phyloP scores from a whole-genome alignment of 2,113 vertebrate genomes.

The Sylvilagus bachmani region DNA sequence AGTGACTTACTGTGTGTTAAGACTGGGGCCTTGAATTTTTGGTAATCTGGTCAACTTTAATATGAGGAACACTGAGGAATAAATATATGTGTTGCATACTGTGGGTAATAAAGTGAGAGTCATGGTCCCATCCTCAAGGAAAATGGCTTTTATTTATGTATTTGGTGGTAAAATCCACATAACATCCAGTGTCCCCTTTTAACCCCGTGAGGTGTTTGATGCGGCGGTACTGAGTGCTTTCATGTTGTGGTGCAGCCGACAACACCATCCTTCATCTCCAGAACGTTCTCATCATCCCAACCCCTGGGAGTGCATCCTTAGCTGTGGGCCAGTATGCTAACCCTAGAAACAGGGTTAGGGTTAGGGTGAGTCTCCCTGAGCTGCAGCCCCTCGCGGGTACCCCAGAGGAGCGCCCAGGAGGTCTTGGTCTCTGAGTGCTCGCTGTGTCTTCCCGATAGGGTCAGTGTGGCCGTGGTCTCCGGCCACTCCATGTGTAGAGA shows the following conservation, averaged over 20 bases:
- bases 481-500: neutral
- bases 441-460: neutral
- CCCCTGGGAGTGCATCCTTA: neutral
- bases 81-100: neutral
- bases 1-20: accelerated
- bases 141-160: neutral
- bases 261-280: too few relatives aligned
- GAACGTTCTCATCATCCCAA: neutral
- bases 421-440: neutral
- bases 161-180: neutral
- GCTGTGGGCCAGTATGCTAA: accelerated
- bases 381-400: too few relatives aligned
- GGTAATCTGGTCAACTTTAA: neutral
- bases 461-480: neutral
- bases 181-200: too few relatives aligned
- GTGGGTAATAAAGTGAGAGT: neutral
- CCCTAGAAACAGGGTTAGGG: too few relatives aligned
- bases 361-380: too few relatives aligned
- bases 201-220: too few relatives aligned
- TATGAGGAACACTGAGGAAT: neutral
- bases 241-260: too few relatives aligned
- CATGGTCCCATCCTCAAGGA: neutral
- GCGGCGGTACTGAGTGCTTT: too few relatives aligned
- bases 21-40: neutral
- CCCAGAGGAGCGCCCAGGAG: too few relatives aligned